phyloP scores from a whole-genome alignment of 1,140 invertebrate species.

The Uloborus diversus region DNA sequence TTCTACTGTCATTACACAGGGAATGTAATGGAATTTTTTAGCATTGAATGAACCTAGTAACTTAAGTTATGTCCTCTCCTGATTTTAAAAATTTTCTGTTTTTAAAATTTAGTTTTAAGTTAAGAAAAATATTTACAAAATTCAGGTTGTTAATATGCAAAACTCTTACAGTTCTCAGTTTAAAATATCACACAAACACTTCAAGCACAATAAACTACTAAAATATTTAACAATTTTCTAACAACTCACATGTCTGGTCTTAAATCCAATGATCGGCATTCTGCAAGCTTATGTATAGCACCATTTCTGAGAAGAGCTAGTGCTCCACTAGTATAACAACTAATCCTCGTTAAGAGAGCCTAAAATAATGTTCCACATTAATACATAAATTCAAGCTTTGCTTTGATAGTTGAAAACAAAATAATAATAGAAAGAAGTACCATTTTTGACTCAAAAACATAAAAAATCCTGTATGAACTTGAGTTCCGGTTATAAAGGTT shows the following conservation, averaged over 20 bases:
- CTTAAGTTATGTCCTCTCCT: too few relatives aligned
- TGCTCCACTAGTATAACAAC: constrained; percentile 77
- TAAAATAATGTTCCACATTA: too few relatives aligned
- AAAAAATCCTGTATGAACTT: constrained; percentile 78
- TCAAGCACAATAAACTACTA: not conserved
- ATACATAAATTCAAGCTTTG: too few relatives aligned
- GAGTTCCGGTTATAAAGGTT: constrained; percentile 75
- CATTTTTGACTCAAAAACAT: constrained; percentile 90
- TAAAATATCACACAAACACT: not conserved
- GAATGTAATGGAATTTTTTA: too few relatives aligned
- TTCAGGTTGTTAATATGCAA: too few relatives aligned
- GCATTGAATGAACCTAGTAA: too few relatives aligned
- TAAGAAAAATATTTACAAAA: too few relatives aligned
- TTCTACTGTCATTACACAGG: too few relatives aligned
- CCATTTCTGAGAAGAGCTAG: constrained; percentile 79
- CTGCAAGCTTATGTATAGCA: constrained; percentile 76
- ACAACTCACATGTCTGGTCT: constrained; percentile 67
- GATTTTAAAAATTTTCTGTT: too few relatives aligned
- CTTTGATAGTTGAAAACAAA: not conserved
- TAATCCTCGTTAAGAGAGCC: constrained; percentile 78
- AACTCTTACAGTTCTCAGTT: too few relatives aligned
- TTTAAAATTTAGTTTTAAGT: too few relatives aligned
- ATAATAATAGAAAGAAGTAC: constrained; percentile 3
- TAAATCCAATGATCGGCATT: constrained; percentile 79
- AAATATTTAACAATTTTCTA: too few relatives aligned